phyloP scores from a whole-genome alignment of 2,113 vertebrate species.

The Podocnemis expansa region DNA sequence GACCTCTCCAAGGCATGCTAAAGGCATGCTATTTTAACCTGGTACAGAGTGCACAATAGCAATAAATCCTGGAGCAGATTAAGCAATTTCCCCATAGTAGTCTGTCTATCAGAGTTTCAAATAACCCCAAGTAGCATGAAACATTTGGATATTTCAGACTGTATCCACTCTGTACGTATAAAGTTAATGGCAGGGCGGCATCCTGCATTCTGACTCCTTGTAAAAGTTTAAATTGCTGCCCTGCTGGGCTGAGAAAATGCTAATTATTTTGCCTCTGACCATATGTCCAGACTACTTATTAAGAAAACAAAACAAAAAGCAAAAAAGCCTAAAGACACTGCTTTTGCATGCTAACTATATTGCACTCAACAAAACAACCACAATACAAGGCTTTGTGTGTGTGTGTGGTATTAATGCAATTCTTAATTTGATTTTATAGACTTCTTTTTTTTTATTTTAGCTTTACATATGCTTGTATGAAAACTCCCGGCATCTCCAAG shows the following conservation, averaged over 20 bases:
- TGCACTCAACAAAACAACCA: conserved; percentile 15
- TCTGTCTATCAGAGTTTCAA: conserved; percentile 66
- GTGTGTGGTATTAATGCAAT: not conserved
- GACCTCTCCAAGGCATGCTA: conserved; percentile 40
- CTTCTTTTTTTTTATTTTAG: not conserved
- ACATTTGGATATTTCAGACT: conserved; percentile 71
- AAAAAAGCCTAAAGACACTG: conserved; percentile 35
- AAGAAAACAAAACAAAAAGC: conserved; percentile 48
- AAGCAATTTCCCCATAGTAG: conserved; percentile 65
- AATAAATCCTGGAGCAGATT: conserved; percentile 74
- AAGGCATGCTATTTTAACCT: conserved; percentile 60
- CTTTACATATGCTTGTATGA: rapidly evolving
- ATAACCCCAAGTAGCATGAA: conserved; percentile 56
- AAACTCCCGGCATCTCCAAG: rapidly evolving
- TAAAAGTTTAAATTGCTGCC: conserved; percentile 73
- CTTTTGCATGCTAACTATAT: conserved; percentile 68
- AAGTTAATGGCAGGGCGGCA: conserved; percentile 67
- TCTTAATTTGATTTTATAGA: not conserved
- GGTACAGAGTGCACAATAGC: conserved; percentile 44
- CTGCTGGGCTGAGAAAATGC: conserved; percentile 71
- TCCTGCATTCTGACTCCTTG: conserved; percentile 69
- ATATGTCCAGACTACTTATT: conserved; percentile 64
- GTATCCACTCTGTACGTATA: conserved; percentile 55
- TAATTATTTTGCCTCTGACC: conserved; percentile 71
- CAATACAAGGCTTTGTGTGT: not conserved